These are phyloP conservation scores for Tubulanus polymorphus DNA, from an alignment of 2,888 invertebrate species.

Conservation along the genomic window DNA sequence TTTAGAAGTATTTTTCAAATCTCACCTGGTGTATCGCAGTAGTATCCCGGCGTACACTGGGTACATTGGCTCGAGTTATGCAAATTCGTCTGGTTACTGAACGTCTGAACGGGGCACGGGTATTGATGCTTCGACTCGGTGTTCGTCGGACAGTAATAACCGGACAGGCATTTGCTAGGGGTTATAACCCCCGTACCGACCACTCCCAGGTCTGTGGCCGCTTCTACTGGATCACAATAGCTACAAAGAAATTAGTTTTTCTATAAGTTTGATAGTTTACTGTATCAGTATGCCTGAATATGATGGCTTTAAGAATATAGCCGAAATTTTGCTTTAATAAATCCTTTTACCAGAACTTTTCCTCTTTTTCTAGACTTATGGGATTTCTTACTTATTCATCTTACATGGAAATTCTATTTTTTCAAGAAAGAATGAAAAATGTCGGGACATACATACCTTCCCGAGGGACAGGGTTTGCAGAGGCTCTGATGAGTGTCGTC, in stretches of 20 bases:
- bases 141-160: conserved; percentile 38
- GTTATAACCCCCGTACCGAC: conserved; percentile 30
- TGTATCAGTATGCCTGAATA: too few species aligned
- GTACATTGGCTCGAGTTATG: conserved; percentile 31
- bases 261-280: neutral
- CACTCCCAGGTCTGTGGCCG: conserved; percentile 23
- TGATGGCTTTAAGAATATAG: too few species aligned
- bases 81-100: conserved; percentile 34
- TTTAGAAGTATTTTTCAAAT: too few species aligned
- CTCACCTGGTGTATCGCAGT: conserved; percentile 30
- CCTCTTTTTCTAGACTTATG: too few species aligned
- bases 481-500: conserved; percentile 32
- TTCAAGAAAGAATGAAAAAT: too few species aligned
- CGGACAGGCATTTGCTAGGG: conserved; percentile 34
- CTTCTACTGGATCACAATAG: conserved; percentile 41
- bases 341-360: too few species aligned
- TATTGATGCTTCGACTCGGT: conserved; percentile 29
- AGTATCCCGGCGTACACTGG: conserved; percentile 36
- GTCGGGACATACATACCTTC: conserved; percentile 44
- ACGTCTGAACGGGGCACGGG: conserved; percentile 44
- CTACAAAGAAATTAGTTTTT: conserved; percentile 24
- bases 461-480: conserved; percentile 42
- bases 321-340: too few species aligned
- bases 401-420: too few species aligned
- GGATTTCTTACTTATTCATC: too few species aligned